phyloP scores from a whole-genome alignment of 2,888 invertebrate genomes.

The Ennomos quercinarius region DNA sequence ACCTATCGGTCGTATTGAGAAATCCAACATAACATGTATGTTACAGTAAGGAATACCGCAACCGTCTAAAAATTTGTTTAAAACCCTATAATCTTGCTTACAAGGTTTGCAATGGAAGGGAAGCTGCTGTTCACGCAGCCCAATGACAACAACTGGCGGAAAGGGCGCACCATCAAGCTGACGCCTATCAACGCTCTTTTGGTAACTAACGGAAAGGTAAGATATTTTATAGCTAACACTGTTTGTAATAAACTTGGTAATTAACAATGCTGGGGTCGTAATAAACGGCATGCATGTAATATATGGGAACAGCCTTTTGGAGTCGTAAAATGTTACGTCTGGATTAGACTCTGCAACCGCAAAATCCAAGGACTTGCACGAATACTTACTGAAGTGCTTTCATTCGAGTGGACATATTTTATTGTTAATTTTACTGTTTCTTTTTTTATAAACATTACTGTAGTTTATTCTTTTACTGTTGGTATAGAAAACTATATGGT shows the following conservation, averaged over 20 bases:
- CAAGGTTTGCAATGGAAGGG: slow-evolving; percentile 94
- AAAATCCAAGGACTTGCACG: slow-evolving; percentile 1
- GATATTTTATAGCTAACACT: slow-evolving; percentile 31
- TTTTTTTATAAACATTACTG: no score
- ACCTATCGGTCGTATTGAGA: no score
- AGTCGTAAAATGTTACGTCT: slow-evolving; percentile 29
- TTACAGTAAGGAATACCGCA: no score
- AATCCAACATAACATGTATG: no score
- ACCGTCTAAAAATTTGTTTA: no score
- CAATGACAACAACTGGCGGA: slow-evolving; percentile 96
- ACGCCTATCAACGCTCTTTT: slow-evolving; percentile 95
- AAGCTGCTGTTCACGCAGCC: slow-evolving; percentile 95
- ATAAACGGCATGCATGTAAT: slow-evolving; percentile 26
- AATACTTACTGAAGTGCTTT: no score
- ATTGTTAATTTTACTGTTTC: neutral
- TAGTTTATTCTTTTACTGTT: no score
- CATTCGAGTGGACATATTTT: no score
- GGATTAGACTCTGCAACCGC: slow-evolving; percentile 20
- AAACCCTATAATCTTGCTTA: slow-evolving; percentile 39
- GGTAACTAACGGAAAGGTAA: slow-evolving; percentile 96
- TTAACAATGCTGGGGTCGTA: slow-evolving; percentile 29
- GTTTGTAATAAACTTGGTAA: slow-evolving; percentile 28
- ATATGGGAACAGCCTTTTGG: slow-evolving; percentile 26
- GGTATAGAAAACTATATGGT: no score
- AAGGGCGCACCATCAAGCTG: slow-evolving; percentile 95